These are phyloP conservation scores for Urosaurus nigricauda DNA, from an alignment of 2,797 vertebrate species.

Conservation along the genomic window DNA sequence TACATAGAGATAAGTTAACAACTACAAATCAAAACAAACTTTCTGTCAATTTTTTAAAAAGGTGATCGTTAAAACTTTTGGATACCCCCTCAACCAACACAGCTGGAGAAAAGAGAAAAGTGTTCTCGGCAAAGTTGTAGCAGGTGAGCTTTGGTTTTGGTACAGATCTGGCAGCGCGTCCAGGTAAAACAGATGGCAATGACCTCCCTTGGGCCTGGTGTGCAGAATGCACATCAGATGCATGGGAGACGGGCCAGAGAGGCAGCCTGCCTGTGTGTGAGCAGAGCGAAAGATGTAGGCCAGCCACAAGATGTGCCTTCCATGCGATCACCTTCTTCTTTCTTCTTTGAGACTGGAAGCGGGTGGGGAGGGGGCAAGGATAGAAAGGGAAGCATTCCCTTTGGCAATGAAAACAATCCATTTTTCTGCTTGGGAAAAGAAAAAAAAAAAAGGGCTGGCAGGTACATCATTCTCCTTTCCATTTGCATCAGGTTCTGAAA, in stretches of 20 bases:
- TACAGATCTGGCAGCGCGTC: constrained; percentile 31
- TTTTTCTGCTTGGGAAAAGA: no score
- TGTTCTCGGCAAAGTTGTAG: constrained; percentile 41
- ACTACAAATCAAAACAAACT: no score
- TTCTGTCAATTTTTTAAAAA: no score
- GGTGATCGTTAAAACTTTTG: no score
- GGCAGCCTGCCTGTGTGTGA: constrained; percentile 54
- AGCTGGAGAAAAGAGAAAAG: not conserved
- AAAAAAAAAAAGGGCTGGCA: constrained; percentile 63
- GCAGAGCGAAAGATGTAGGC: constrained; percentile 15
- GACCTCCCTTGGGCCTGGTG: constrained; percentile 1
- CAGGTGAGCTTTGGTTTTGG: not conserved
- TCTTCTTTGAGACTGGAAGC: not conserved
- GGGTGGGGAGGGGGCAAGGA: no score
- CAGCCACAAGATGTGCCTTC: constrained; percentile 48
- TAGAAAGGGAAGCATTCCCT: constrained; percentile 48
- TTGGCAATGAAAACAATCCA: constrained; percentile 57
- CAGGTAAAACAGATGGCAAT: constrained; percentile 67
- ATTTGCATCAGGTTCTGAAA: constrained; percentile 55
- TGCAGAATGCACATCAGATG: constrained; percentile 12
- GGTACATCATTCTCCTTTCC: constrained; percentile 58
- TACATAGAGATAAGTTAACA: no score
- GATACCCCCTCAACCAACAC: rapidly evolving
- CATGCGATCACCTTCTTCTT: constrained; percentile 40
- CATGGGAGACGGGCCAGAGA: constrained; percentile 52